Conservation (phyloP, 92 coral and sea anemone genomes). For the Umimayanthus chanpuru region DNA sequence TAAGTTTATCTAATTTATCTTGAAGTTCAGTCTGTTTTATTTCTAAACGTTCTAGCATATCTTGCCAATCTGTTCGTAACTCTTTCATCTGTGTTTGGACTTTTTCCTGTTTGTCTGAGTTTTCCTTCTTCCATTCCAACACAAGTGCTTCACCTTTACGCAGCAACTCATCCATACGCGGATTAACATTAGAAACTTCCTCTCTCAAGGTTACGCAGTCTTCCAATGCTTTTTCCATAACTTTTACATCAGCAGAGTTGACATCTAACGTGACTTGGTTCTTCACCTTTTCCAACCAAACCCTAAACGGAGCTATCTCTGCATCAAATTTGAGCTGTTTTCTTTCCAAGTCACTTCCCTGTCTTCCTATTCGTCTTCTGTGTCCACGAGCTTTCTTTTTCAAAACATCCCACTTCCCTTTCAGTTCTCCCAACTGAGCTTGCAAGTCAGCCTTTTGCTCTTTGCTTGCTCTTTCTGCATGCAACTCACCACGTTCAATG, state of each 20-base stretch:
- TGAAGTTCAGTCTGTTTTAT: constrained; percentile 11
- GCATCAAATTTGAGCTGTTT: constrained; percentile 61
- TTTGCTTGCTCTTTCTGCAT: constrained; percentile 25
- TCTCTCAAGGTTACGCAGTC: constrained; percentile 45
- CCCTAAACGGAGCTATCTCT: constrained; percentile 53
- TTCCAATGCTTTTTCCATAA: constrained; percentile 50
- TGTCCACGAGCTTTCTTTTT: constrained; percentile 57
- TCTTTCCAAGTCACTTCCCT: constrained; percentile 65
- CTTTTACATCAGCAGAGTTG: constrained; percentile 39
- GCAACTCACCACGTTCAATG: constrained; percentile 56
- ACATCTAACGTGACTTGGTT: constrained; percentile 35
- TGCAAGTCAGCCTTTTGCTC: constrained; percentile 52
- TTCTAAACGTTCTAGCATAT: constrained; percentile 16
- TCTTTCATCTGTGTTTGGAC: constrained; percentile 43
- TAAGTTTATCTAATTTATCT: constrained; percentile 27
- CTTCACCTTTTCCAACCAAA: constrained; percentile 52
- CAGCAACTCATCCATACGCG: constrained; percentile 56
- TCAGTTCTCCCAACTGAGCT: constrained; percentile 54
- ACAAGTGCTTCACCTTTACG: constrained; percentile 59
- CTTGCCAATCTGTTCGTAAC: constrained; percentile 28
- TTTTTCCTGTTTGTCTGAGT: constrained; percentile 25
- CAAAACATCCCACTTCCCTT: constrained; percentile 61
- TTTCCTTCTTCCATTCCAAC: constrained; percentile 54
- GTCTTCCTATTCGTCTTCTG: constrained; percentile 55
- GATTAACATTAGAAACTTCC: constrained; percentile 54